Evolutionary conservation across 1,140 invertebrate genomes (phyloP), one percentile per base, ranked within the genome.

Genomic region (Zaprionus gabonicus): DNA sequence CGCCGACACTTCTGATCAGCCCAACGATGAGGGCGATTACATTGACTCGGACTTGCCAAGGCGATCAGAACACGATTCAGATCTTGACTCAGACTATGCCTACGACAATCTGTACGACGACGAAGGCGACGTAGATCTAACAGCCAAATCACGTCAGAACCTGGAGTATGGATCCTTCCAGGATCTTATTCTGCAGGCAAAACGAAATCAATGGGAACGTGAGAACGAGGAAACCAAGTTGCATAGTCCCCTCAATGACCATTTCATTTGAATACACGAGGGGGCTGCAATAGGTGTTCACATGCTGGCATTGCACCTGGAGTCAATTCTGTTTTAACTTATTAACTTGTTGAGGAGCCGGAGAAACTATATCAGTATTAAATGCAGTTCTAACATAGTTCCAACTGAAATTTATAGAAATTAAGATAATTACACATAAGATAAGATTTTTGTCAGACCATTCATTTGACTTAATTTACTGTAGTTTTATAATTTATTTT

Each of bases 71-170:
- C 27, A 65, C n/a, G 68, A 78, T 7, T 46, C 69, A 2, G 76
- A 71, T 27, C 51, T 34, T 36, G 78, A 91, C 41, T 60, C 72
- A 5, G 90, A 91, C 9, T 91, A 91, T 27, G 60, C 70, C n/a
- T 91, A 83, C 12, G 90, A 91, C 23, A 88, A 86, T 62, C 58
- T 91, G 1, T 90, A 90, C 23, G 91, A 91, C 25, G 91, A 91
- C 17, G 90, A 91, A 51, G 76, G 81, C 12, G 90, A 92, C 31
- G 75, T 84, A 1, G 76, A 31, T 0, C 63, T 87, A 0, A 79
- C 74, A 1, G 76, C 75, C 10, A 91, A 84, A 63, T 76, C 74
- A 0, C 62, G 76, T 0, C 81, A 82, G 20, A 82, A 91, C 12
- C 64, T 63, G 1, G 91, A 92, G 34, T 91, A 90, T 12, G 86